A percentile compares a stretch with the other conserved stretches of the same genome.
These are phyloP conservation scores for Eurosta solidaginis DNA, from an alignment of 1,140 invertebrate species.

Conservation along the genomic window DNA sequence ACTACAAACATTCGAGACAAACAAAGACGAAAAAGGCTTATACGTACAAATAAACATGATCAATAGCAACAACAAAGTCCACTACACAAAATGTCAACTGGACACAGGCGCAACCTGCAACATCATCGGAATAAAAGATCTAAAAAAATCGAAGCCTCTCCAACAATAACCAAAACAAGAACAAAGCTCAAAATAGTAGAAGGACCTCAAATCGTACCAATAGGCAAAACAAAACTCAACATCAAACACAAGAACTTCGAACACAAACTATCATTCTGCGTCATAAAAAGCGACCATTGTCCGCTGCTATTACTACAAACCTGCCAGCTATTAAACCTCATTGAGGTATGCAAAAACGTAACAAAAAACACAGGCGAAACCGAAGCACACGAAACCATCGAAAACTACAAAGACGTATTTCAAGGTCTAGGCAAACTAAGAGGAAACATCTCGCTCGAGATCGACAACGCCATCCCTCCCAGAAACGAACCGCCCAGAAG, in stretches of 20 bases:
- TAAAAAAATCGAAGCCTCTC: neutral
- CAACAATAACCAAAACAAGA: neutral
- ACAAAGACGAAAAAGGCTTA: neutral
- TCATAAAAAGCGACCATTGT: no score
- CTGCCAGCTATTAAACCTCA: neutral
- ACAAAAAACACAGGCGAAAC: neutral
- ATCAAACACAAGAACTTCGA: neutral
- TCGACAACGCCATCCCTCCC: no score
- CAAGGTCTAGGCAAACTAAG: neutral
- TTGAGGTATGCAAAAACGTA: neutral
- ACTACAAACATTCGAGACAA: neutral
- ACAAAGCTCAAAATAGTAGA: neutral
- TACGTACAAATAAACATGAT: neutral
- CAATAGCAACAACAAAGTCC: neutral
- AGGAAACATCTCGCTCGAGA: neutral
- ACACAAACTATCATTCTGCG: neutral
- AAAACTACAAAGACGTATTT: no score
- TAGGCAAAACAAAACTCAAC: neutral
- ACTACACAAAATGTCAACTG: neutral
- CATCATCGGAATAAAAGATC: neutral
- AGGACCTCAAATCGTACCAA: neutral
- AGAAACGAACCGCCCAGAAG: neutral
- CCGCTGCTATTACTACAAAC: neutral
- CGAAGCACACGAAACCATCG: no score
- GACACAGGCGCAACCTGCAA: slow-evolving; percentile 5